Conservation (phyloP, 2,888 invertebrate species). For the Cistogaster globosa region DNA sequence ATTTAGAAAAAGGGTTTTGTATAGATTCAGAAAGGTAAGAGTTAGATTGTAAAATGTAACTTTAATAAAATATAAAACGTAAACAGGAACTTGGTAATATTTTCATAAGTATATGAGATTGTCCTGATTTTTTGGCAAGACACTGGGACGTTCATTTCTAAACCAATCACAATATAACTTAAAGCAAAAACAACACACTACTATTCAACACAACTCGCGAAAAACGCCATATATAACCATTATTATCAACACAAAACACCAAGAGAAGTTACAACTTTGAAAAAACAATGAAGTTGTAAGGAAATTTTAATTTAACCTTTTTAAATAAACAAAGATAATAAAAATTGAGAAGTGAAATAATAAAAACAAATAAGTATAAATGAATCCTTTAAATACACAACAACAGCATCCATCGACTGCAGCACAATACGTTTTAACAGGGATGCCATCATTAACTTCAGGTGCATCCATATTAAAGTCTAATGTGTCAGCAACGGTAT, state of each 20-base stretch:
- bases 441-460: constrained; percentile 57
- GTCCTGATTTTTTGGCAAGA: constrained; percentile 23
- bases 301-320: neutral
- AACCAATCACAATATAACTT: constrained; percentile 63
- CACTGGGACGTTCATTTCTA: constrained; percentile 32
- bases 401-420: constrained; percentile 39
- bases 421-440: constrained; percentile 58
- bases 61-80: neutral
- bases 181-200: constrained; percentile 50
- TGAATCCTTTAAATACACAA: constrained; percentile 61
- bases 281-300: constrained; percentile 55
- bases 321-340: neutral
- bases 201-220: constrained; percentile 55
- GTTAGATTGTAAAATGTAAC: constrained; percentile 25
- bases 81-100: neutral
- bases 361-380: constrained; percentile 17
- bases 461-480: constrained; percentile 44
- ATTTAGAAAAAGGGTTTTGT: constrained; percentile 1
- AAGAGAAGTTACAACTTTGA: constrained; percentile 60
- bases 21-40: constrained; percentile 16
- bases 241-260: constrained; percentile 39
- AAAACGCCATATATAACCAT: constrained; percentile 65
- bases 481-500: constrained; percentile 35
- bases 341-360: constrained; percentile 8
- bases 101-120: constrained; percentile 25